A percentile compares a stretch with the other conserved stretches of the same genome.
Conservation (phyloP, 2,888 invertebrate genomes). For the Aleiodes testaceus region DNA sequence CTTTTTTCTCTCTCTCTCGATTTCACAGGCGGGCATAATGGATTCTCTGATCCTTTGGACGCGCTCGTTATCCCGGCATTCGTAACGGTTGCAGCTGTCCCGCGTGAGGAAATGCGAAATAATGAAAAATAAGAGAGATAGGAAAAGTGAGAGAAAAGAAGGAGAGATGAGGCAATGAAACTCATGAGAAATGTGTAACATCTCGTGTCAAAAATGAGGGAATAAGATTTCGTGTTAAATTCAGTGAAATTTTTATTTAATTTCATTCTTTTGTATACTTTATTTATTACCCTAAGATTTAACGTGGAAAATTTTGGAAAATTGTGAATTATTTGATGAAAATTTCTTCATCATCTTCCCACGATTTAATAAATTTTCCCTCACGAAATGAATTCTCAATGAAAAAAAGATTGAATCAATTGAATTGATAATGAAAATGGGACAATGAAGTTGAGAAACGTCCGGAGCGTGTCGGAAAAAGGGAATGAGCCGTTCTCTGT, state of each 20-base stretch:
- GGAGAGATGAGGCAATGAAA: conserved; percentile 41
- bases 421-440: too few species aligned
- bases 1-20: conserved; percentile 62
- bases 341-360: too few species aligned
- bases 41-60: conserved; percentile 70
- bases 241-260: conserved; percentile 7
- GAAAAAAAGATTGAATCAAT: too few species aligned
- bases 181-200: conserved; percentile 23
- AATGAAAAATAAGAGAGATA: conserved; percentile 49
- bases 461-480: neutral
- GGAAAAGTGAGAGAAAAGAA: conserved; percentile 40
- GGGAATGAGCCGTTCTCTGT: neutral
- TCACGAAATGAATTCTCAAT: too few species aligned
- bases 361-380: too few species aligned
- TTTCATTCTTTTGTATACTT: neutral
- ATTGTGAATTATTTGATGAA: too few species aligned
- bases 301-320: too few species aligned
- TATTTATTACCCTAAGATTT: neutral
- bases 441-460: neutral
- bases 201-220: conserved; percentile 22
- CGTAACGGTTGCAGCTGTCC: conserved; percentile 69
- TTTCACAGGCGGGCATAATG: conserved; percentile 68
- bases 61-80: conserved; percentile 71
- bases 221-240: conserved; percentile 13
- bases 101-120: conserved; percentile 53